Conservation (phyloP, 2,797 vertebrate species). For the Lagorchestes hirsutus region DNA sequence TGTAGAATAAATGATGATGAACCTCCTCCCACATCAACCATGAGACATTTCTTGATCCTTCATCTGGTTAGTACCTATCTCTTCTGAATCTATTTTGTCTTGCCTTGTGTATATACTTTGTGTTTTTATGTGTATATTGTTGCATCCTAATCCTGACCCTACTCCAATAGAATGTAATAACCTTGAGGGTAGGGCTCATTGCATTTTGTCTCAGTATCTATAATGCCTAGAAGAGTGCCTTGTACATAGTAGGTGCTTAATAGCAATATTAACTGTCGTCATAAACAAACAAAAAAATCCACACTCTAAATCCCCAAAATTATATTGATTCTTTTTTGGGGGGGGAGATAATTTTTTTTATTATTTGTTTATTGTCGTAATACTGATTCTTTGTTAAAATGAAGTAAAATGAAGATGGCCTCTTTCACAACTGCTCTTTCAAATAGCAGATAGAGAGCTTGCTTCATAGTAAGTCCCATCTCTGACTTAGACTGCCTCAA, state of each 20-base stretch:
- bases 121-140: not conserved
- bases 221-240: not conserved
- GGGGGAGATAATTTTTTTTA: too few relatives aligned
- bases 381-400: not conserved
- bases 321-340: not conserved
- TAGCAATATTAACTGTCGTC: too few relatives aligned
- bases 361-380: not conserved
- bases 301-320: too few relatives aligned
- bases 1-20: not conserved
- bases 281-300: too few relatives aligned
- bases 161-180: not conserved
- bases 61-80: too few relatives aligned
- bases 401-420: not conserved
- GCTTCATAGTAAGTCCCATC: too few relatives aligned
- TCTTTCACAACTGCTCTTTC: too few relatives aligned
- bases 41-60: constrained; percentile 34
- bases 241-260: not conserved
- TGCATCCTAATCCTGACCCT: too few relatives aligned
- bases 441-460: too few relatives aligned
- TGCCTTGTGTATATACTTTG: constrained; percentile 11
- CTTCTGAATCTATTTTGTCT: not conserved
- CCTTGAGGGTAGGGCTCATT: not conserved
- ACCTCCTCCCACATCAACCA: not conserved
- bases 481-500: too few relatives aligned
- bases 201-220: not conserved